Conservation (phyloP, 2,113 vertebrate genomes). For the Indicator maculatus region DNA sequence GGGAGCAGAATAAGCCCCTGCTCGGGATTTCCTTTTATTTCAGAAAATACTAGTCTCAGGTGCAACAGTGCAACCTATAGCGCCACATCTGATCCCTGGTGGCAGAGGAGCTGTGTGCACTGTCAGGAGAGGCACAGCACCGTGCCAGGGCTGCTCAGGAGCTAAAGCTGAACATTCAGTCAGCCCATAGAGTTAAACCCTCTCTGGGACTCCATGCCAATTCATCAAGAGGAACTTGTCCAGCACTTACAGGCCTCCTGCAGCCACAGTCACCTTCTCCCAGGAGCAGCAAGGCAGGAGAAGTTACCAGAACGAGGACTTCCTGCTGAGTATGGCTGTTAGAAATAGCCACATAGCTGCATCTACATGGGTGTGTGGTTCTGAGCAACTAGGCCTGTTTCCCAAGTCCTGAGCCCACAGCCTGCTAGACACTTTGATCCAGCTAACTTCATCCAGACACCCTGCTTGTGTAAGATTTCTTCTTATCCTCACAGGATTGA, state of each 20-base stretch:
- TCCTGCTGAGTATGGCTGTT: accelerated
- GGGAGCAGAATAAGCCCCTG: background rate
- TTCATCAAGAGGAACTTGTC: background rate
- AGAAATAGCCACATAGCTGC: accelerated
- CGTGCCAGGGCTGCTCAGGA: background rate
- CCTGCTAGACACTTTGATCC: background rate
- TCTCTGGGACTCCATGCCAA: accelerated
- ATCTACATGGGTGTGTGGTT: accelerated
- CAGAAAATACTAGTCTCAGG: background rate
- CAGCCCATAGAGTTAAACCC: background rate
- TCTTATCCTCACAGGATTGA: accelerated
- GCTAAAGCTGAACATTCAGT: background rate
- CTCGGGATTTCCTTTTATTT: accelerated
- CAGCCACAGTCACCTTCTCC: background rate
- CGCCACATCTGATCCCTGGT: accelerated
- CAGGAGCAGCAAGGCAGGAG: background rate
- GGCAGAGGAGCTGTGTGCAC: background rate
- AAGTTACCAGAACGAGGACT: background rate
- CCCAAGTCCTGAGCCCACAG: background rate
- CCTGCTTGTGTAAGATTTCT: background rate
- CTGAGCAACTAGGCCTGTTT: background rate
- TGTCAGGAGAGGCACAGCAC: accelerated
- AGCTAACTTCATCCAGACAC: background rate
- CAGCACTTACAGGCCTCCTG: background rate
- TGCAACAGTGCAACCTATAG: background rate